Conservation (phyloP, 2,797 vertebrate genomes). For the Dipus sagitta region DNA sequence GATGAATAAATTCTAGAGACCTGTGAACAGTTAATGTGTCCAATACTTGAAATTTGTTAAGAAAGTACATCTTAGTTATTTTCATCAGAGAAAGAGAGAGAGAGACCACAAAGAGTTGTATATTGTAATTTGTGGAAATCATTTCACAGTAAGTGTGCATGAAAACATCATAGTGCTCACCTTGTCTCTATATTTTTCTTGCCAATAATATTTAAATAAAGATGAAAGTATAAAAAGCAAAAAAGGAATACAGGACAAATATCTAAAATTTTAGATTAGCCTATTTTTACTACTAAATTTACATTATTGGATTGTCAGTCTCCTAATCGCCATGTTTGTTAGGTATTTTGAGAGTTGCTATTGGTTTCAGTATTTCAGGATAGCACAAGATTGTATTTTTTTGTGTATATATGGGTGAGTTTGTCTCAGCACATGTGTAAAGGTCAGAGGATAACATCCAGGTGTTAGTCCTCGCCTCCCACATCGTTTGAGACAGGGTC, state of each 20-base stretch:
- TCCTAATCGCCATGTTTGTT: background rate
- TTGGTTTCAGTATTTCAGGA: conserved; percentile 31
- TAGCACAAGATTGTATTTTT: background rate
- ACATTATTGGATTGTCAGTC: conserved; percentile 15
- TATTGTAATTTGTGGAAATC: background rate
- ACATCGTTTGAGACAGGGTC: no score
- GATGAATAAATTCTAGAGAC: background rate
- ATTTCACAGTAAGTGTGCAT: background rate
- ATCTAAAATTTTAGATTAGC: conserved; percentile 50
- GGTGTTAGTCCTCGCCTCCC: no score
- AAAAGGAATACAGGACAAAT: background rate
- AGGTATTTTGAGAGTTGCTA: background rate
- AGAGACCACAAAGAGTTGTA: background rate
- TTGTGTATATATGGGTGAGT: no score
- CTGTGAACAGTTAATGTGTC: background rate
- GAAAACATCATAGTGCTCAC: background rate
- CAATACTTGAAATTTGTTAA: background rate
- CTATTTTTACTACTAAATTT: conserved; percentile 33
- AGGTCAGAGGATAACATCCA: no score
- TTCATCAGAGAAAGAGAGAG: background rate
- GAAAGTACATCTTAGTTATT: background rate
- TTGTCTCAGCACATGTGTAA: no score
- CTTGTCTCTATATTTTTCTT: background rate
- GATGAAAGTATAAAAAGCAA: background rate
- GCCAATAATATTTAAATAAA: background rate